Conservation (phyloP, 2,797 vertebrate genomes). For the Enteromius trimaculatus region DNA sequence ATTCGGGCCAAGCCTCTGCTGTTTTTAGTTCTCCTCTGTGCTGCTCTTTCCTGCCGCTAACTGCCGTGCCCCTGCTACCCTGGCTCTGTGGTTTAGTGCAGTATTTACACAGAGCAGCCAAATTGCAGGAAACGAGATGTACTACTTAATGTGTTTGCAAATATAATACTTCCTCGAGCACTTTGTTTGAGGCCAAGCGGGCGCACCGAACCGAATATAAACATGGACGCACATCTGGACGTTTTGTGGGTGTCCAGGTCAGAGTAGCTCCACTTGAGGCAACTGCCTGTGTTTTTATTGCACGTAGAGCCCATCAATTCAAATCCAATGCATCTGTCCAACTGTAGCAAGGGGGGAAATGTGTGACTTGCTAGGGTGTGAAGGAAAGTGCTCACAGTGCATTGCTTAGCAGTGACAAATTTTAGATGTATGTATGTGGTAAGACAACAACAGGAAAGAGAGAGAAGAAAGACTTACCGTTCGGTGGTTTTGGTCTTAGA, state of each 20-base stretch:
- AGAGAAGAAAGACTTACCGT: slow-evolving; percentile 37
- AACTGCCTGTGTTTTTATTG: slow-evolving; percentile 68
- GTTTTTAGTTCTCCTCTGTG: slow-evolving; percentile 60
- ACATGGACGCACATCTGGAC: slow-evolving; percentile 74
- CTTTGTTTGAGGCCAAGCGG: slow-evolving; percentile 66
- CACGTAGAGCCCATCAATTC: slow-evolving; percentile 61
- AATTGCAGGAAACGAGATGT: slow-evolving; percentile 80
- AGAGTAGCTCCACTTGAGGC: slow-evolving; percentile 66
- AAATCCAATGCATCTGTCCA: slow-evolving; percentile 30
- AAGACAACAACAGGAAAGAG: slow-evolving; percentile 49
- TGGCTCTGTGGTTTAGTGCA: slow-evolving; percentile 62
- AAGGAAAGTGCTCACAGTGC: slow-evolving; percentile 47
- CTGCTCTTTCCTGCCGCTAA: slow-evolving; percentile 51
- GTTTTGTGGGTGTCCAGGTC: slow-evolving; percentile 72
- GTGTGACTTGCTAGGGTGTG: slow-evolving; percentile 44
- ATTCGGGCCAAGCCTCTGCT: slow-evolving; percentile 64
- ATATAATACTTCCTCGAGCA: slow-evolving; percentile 79
- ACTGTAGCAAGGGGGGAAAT: neutral
- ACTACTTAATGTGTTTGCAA: slow-evolving; percentile 78
- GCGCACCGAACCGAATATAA: slow-evolving; percentile 69
- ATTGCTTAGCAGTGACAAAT: slow-evolving; percentile 61
- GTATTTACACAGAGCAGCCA: slow-evolving; percentile 72
- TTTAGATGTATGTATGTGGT: slow-evolving; percentile 55
- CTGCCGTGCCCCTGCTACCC: slow-evolving; percentile 35
- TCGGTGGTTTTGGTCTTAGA: slow-evolving; percentile 28